Percentiles rank a stretch among this genome's conserved stretches.
These are phyloP conservation scores for Pemphigus obesinymphae DNA, from an alignment of 1,140 invertebrate species.

Conservation along the genomic window DNA sequence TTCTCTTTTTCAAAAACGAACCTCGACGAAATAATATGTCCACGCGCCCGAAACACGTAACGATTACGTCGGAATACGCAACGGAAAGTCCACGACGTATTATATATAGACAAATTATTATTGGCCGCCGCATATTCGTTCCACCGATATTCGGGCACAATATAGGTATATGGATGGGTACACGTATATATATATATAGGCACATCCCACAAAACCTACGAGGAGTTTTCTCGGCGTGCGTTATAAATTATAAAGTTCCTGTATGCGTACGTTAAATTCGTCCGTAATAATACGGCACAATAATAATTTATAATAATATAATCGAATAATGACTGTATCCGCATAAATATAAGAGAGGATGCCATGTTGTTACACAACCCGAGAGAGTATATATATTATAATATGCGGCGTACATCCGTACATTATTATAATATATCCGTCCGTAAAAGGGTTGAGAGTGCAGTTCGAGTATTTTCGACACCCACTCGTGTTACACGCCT, in stretches of 20 bases:
- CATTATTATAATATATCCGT: no score
- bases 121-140: background rate
- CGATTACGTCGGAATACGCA: background rate
- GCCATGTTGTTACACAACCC: background rate
- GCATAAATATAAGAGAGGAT: no score
- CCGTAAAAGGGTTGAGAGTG: no score
- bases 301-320: no score
- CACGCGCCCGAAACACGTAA: background rate
- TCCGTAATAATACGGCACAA: background rate
- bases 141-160: background rate
- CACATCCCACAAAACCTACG: background rate
- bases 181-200: no score
- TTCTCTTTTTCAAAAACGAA: background rate
- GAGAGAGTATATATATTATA: background rate
- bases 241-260: background rate
- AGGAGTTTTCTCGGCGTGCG: background rate
- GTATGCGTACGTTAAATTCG: background rate
- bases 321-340: no score
- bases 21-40: background rate
- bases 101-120: background rate
- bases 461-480: background rate
- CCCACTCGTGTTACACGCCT: conserved; percentile 7
- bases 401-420: no score
- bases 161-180: no score
- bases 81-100: background rate